Percentiles rank a stretch among this genome's conserved stretches.
These are phyloP conservation scores for Plagodis dolabraria DNA, from an alignment of 2,888 invertebrate genomes.

Conservation along the genomic window DNA sequence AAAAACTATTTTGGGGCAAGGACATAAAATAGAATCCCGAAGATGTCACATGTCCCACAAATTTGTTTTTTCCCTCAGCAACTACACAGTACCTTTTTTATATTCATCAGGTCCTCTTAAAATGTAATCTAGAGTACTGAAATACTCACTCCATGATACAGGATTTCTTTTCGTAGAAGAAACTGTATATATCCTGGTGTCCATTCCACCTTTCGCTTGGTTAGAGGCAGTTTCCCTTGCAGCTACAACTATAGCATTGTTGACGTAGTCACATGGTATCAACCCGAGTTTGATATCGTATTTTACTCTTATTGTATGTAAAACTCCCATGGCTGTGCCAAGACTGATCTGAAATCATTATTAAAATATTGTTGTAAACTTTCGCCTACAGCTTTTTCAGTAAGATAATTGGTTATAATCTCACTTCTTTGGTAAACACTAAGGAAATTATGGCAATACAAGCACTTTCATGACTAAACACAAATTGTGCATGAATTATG, in stretches of 20 bases:
- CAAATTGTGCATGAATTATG: no score
- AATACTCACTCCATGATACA: slow-evolving; percentile 8
- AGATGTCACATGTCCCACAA: no score
- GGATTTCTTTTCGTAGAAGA: slow-evolving; percentile 9
- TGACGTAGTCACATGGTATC: slow-evolving; percentile 26
- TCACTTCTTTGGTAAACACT: no score
- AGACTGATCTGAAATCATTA: slow-evolving; percentile 7
- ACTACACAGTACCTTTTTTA: neutral
- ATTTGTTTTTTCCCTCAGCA: neutral
- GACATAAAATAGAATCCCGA: no score
- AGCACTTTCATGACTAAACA: no score
- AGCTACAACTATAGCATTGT: slow-evolving; percentile 23
- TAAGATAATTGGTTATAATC: no score
- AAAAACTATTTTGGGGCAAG: no score
- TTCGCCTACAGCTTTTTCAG: no score
- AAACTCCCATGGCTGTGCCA: slow-evolving; percentile 5
- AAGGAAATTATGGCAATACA: no score
- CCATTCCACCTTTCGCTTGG: slow-evolving; percentile 3
- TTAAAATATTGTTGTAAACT: no score
- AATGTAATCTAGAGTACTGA: no score
- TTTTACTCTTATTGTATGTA: neutral
- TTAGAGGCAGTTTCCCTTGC: slow-evolving; percentile 13
- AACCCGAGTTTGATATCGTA: neutral
- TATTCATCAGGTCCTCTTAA: no score
- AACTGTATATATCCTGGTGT: slow-evolving; percentile 23